A percentile compares a stretch with the other conserved stretches of the same genome.
Evolutionary conservation across 92 coral and sea anemone species (phyloP).

Genomic region (Hydrozoanthus gracilis): DNA sequence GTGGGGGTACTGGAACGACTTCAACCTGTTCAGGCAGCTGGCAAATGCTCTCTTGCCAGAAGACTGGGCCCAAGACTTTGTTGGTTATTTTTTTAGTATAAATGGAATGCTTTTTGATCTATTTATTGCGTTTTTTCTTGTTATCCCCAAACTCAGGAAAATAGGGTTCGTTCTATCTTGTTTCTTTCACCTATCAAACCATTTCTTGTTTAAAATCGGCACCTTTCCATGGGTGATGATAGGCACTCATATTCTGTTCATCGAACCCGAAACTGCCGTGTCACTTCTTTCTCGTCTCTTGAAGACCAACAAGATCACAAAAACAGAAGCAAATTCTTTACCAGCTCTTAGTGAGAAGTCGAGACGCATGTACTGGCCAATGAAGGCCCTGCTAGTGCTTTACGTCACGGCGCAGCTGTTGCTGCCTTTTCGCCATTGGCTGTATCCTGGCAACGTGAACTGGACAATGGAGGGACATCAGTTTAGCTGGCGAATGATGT

Average conservation of each 20-base stretch:
- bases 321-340: background rate
- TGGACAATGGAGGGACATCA: constrained; percentile 78
- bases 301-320: background rate
- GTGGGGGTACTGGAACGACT: constrained; percentile 54
- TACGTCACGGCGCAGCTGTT: constrained; percentile 60
- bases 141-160: constrained; percentile 41
- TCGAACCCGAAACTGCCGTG: constrained; percentile 51
- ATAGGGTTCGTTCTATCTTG: constrained; percentile 39
- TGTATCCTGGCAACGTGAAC: constrained; percentile 79
- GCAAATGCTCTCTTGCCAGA: constrained; percentile 45
- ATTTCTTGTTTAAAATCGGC: constrained; percentile 63
- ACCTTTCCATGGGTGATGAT: constrained; percentile 80
- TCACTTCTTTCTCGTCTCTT: background rate
- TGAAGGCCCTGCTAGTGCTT: constrained; percentile 44
- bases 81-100: constrained; percentile 62
- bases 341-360: background rate
- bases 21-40: constrained; percentile 36
- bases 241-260: constrained; percentile 46
- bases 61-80: constrained; percentile 30
- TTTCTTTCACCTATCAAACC: constrained; percentile 59
- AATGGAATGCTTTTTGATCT: constrained; percentile 65
- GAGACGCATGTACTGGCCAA: constrained; percentile 39
- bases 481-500: constrained; percentile 78
- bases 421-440: constrained; percentile 76
- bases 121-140: constrained; percentile 56